Evolutionary conservation across 2,888 invertebrate species (phyloP), one percentile per base, ranked within the genome.

Genomic region (Acanthococcus lagerstroemiae): DNA sequence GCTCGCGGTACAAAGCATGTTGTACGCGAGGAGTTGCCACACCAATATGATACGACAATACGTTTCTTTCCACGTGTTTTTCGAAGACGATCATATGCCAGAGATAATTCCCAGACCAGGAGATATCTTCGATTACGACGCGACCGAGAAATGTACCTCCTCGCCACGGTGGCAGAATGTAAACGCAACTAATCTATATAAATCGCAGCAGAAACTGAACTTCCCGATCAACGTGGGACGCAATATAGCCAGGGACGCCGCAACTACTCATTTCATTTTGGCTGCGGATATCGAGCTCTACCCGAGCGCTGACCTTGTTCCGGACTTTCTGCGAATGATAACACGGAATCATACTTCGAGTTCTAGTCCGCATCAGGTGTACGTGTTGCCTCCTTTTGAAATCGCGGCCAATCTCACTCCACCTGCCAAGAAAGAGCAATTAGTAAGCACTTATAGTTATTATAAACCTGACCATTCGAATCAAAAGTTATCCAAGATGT

Each of bases 141-240:
- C 71, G 70, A 3, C 88, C 90, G 0, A 90, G 76, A 88, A 90
- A 75, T 91, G 90, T 74, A 80, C 84, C 15, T 72, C 72, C 3
- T 81, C 88, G 4, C 89, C 90, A 0, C n/a, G n/a, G n/a, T 90
- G 84, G 78, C 75, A 79, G 55, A 84, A 84, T 72, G 80, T 84
- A 44, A 82, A 83, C 69, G 71, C 75, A 7, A 77, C 80, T 1
- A 81, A 83, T 0, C 83, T 89, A 72, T 90, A 89, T 76, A 90
- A 88, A 78, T 83, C 83, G 56, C 83, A 85, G 72, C 89, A 88
- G 75, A 87, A 85, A 72, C 80, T 93, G 9, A 77, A 90, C 21
- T 93, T 93, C 75, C 93, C 93, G 1, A 89, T 93, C 66, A 93
- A 93, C 76, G 89, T 92, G 9, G 92, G 90, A 0, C 81, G 93